phyloP scores from a whole-genome alignment of 2,888 invertebrate species.

The Ormyrus pomaceus region DNA sequence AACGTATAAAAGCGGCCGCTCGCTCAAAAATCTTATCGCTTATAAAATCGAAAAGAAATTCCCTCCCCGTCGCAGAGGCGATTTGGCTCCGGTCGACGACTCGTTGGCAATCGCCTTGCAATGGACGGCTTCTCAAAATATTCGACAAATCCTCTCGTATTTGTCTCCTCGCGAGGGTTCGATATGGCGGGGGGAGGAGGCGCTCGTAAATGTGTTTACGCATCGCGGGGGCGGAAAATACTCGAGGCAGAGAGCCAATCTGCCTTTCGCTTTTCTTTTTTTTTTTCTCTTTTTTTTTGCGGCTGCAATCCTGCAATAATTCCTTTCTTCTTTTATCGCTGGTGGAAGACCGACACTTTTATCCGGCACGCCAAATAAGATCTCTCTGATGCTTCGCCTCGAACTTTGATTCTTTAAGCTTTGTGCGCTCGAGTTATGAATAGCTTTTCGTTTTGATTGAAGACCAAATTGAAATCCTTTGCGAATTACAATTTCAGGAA shows the following conservation, averaged over 20 bases:
- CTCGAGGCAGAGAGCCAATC: not conserved
- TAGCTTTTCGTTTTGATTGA: no score
- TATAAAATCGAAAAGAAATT: not conserved
- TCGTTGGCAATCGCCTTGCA: conserved; percentile 5
- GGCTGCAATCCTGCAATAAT: no score
- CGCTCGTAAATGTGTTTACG: conserved; percentile 40
- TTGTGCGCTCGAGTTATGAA: no score
- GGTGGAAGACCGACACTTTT: no score
- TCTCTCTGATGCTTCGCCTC: no score
- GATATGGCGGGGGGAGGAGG: not conserved
- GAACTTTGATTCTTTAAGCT: no score
- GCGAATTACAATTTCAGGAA: no score
- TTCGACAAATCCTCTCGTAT: conserved; percentile 11
- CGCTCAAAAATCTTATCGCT: not conserved
- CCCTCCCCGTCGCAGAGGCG: not conserved
- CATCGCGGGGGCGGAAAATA: not conserved
- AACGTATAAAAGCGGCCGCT: no score
- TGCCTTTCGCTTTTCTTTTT: no score
- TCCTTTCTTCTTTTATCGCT: no score
- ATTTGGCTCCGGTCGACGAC: not conserved
- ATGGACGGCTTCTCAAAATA: conserved; percentile 12
- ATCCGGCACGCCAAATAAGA: no score
- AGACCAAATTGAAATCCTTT: no score
- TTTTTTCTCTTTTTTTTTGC: conserved; percentile 5
- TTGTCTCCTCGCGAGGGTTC: conserved; percentile 1